These are phyloP conservation scores for Agonopterix alstromeriana DNA, from an alignment of 2,888 invertebrate genomes.

Conservation along the genomic window DNA sequence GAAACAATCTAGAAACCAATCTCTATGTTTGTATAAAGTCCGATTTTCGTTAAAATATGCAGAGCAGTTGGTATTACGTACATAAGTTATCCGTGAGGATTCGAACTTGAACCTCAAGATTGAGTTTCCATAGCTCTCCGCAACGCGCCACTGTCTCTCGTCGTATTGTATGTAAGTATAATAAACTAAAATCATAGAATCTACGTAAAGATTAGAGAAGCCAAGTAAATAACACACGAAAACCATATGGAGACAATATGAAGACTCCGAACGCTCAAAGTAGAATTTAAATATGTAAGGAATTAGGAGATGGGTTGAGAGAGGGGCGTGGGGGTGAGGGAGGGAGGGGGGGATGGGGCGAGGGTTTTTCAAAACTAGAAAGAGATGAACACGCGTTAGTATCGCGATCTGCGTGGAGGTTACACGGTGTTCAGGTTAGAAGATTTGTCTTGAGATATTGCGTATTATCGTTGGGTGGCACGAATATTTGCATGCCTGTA, in stretches of 20 bases:
- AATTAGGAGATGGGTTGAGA: conserved; percentile 63
- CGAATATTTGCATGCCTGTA: no score
- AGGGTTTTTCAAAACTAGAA: conserved; percentile 75
- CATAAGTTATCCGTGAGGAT: no score
- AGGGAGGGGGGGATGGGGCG: conserved; percentile 19
- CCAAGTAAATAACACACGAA: conserved; percentile 41
- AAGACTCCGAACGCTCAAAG: conserved; percentile 58
- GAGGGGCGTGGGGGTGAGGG: conserved; percentile 13
- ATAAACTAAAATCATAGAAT: neutral
- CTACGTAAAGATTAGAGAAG: conserved; percentile 17
- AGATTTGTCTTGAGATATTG: conserved; percentile 39
- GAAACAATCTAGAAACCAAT: no score
- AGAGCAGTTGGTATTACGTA: no score
- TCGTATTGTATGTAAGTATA: no score
- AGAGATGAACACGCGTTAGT: conserved; percentile 75
- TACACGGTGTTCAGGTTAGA: conserved; percentile 26
- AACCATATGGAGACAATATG: conserved; percentile 67
- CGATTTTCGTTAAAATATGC: no score
- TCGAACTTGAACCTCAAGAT: no score
- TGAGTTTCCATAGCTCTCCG: no score
- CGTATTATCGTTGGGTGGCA: no score
- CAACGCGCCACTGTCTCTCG: no score
- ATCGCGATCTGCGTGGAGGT: conserved; percentile 60
- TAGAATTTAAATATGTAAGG: conserved; percentile 77
- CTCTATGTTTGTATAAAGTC: no score